Evolutionary conservation across 2,797 vertebrate genomes (phyloP).

Genomic region (Eulemur rubriventer): DNA sequence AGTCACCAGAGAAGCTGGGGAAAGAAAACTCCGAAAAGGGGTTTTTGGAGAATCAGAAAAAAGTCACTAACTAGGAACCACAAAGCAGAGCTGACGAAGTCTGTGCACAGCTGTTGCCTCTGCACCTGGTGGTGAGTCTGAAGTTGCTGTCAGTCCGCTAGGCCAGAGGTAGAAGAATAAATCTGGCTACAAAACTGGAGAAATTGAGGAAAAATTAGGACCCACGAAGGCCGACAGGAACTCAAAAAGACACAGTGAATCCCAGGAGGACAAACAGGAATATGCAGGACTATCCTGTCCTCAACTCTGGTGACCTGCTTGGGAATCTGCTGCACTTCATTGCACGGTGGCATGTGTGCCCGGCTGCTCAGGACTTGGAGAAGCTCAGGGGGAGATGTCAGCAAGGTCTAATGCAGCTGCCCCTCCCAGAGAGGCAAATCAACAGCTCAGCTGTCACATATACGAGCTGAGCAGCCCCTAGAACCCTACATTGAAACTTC

Average conservation of each 20-base stretch:
- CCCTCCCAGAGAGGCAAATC: neutral
- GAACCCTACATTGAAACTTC: neutral
- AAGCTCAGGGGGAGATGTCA: neutral
- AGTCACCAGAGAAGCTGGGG: neutral
- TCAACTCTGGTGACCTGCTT: neutral
- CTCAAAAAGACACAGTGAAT: neutral
- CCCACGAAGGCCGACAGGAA: neutral
- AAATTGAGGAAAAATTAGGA: neutral
- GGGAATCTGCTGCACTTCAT: neutral
- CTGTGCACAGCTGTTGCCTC: accelerated
- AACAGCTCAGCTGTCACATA: accelerated
- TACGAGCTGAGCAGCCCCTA: neutral
- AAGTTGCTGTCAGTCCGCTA: neutral
- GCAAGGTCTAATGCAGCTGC: neutral
- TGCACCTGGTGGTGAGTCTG: neutral
- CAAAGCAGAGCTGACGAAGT: too few species aligned
- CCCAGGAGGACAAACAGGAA: too few species aligned
- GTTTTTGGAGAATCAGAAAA: neutral
- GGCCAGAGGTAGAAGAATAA: neutral
- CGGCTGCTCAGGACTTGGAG: neutral
- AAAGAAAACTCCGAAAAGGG: neutral
- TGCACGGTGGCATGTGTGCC: accelerated
- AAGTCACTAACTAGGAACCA: neutral
- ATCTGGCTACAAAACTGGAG: neutral
- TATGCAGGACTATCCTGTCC: neutral